phyloP scores from a whole-genome alignment of 2,888 invertebrate species.

The Melolontha melolontha region DNA sequence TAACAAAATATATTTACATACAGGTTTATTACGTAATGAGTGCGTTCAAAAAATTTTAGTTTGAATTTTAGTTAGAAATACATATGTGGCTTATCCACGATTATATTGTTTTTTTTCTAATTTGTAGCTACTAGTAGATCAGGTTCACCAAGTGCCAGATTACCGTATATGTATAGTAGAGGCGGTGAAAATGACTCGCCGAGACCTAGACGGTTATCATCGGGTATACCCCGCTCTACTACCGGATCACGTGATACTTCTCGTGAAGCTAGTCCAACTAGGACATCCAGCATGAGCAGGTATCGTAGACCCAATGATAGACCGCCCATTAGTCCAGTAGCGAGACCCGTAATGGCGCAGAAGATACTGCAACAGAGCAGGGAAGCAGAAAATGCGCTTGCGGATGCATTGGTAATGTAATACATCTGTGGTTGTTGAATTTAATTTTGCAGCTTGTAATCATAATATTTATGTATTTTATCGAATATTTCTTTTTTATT shows the following conservation, averaged over 20 bases:
- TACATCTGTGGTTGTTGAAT: slow-evolving; percentile 36
- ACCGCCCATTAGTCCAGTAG: slow-evolving; percentile 70
- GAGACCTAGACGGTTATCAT: slow-evolving; percentile 72
- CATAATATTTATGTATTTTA: slow-evolving; percentile 14
- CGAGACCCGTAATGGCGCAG: slow-evolving; percentile 79
- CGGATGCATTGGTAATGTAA: slow-evolving; percentile 74
- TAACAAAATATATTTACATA: too few relatives aligned
- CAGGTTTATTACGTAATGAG: too few relatives aligned
- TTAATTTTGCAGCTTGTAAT: not conserved
- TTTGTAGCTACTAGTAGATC: slow-evolving; percentile 88
- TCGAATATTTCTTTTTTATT: slow-evolving; percentile 47
- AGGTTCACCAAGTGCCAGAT: slow-evolving; percentile 90
- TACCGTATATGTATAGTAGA: slow-evolving; percentile 74
- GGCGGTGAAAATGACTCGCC: slow-evolving; percentile 61
- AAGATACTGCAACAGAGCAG: slow-evolving; percentile 87
- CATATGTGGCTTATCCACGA: too few relatives aligned
- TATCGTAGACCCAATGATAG: slow-evolving; percentile 65
- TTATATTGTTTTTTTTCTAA: too few relatives aligned
- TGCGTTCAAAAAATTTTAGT: too few relatives aligned
- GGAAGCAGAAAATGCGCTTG: slow-evolving; percentile 87
- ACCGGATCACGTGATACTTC: slow-evolving; percentile 74
- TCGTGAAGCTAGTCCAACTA: slow-evolving; percentile 63
- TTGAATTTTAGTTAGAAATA: too few relatives aligned
- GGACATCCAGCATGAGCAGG: slow-evolving; percentile 55
- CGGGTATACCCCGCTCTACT: slow-evolving; percentile 78